These are phyloP conservation scores for Euproctis similis DNA, from an alignment of 2,888 invertebrate genomes.

Conservation along the genomic window DNA sequence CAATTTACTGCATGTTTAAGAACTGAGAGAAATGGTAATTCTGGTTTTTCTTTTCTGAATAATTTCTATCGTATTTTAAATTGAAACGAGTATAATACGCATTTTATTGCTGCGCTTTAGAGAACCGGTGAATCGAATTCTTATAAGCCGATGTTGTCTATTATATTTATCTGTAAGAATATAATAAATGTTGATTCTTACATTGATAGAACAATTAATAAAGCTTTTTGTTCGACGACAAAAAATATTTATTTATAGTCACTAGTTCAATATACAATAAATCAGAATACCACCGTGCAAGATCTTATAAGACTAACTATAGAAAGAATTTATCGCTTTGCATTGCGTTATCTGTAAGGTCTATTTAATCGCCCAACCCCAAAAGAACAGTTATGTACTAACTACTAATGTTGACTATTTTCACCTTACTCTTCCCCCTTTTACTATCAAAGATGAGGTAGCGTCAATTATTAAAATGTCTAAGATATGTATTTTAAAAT, in stretches of 20 bases:
- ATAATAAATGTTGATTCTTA: constrained; percentile 13
- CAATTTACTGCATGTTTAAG: constrained; percentile 53
- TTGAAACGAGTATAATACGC: constrained; percentile 53
- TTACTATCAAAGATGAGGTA: too few relatives aligned
- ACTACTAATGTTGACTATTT: too few relatives aligned
- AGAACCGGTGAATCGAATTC: constrained; percentile 46
- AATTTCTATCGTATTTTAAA: constrained; percentile 56
- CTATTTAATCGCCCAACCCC: too few relatives aligned
- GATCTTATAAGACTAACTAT: constrained; percentile 1
- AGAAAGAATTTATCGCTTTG: constrained; percentile 4
- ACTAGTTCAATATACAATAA: constrained; percentile 10
- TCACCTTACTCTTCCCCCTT: too few relatives aligned
- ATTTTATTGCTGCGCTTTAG: constrained; percentile 46
- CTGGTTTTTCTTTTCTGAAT: constrained; percentile 37
- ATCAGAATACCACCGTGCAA: constrained; percentile 8
- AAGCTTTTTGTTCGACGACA: constrained; percentile 6
- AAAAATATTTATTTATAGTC: constrained; percentile 16
- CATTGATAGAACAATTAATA: constrained; percentile 11
- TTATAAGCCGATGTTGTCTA: constrained; percentile 39
- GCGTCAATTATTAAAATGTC: too few relatives aligned
- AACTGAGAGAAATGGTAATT: constrained; percentile 49
- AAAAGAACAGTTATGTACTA: too few relatives aligned
- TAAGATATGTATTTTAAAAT: too few relatives aligned
- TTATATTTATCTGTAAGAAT: constrained; percentile 24
- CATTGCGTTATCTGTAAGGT: constrained; percentile 7